Conservation (phyloP, 2,797 vertebrate genomes). For the Crypturellus tataupa region DNA sequence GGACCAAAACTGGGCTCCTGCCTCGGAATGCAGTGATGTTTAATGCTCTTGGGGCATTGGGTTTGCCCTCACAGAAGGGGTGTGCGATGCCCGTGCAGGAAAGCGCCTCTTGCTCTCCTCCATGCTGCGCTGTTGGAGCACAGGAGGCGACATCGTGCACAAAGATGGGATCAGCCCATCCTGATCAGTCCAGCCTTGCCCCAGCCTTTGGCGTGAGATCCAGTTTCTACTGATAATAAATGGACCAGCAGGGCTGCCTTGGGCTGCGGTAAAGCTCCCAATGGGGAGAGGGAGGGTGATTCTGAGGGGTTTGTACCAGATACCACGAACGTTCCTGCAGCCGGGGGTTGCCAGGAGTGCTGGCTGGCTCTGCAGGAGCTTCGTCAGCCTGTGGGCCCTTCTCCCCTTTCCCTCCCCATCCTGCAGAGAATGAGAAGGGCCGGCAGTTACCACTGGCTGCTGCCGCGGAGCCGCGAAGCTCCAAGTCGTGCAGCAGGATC, state of each 20-base stretch:
- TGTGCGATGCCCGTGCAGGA: background rate
- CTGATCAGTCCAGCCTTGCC: background rate
- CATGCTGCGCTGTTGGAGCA: background rate
- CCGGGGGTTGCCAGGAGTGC: background rate
- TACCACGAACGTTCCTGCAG: constrained; percentile 16
- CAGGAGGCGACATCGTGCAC: background rate
- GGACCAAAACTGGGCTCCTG: background rate
- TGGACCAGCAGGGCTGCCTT: background rate
- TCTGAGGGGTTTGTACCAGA: background rate
- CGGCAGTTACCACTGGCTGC: background rate
- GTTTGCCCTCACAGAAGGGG: background rate
- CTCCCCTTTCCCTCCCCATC: background rate
- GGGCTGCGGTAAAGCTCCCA: background rate
- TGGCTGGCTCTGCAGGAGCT: background rate
- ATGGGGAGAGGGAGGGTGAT: background rate
- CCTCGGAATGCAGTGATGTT: background rate
- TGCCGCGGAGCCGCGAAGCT: background rate
- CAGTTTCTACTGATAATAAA: background rate
- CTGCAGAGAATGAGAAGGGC: background rate
- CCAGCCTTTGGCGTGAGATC: background rate
- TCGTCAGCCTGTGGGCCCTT: background rate
- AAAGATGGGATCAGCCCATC: background rate
- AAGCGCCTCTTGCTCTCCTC: background rate
- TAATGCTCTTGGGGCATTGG: background rate
- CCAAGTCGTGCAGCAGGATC: background rate